Percentiles rank a stretch among this genome's conserved stretches.
Conservation (phyloP, 1,140 invertebrate genomes). For the Aphelenchoides besseyi region DNA sequence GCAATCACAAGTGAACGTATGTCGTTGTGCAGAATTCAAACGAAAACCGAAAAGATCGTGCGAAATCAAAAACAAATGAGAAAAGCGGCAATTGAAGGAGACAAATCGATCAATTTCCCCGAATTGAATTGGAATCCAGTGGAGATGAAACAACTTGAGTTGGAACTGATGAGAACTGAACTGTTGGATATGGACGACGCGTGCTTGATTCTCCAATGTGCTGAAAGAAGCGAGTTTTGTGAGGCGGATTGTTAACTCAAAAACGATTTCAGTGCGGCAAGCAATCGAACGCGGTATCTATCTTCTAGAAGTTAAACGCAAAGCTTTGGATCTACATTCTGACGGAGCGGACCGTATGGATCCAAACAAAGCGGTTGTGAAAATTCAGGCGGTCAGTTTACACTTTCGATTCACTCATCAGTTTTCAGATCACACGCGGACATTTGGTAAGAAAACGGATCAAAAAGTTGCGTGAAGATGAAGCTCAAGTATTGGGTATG, state of each 20-base stretch:
- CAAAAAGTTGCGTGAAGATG: conserved; percentile 4
- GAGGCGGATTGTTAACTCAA: neutral
- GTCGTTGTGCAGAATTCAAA: neutral
- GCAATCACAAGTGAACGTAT: neutral
- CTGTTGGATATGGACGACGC: conserved; percentile 12
- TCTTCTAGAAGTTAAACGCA: neutral
- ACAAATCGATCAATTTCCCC: neutral
- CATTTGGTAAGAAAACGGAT: neutral
- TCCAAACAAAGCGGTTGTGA: neutral
- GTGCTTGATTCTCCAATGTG: conserved; percentile 1
- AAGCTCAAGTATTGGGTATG: neutral
- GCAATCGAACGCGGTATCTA: conserved; percentile 5
- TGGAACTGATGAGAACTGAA: neutral
- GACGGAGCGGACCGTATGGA: neutral
- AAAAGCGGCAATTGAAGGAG: neutral
- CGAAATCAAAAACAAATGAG: conserved; percentile 11
- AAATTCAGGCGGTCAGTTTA: neutral
- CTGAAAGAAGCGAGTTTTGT: neutral
- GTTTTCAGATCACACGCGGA: neutral
- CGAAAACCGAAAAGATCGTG: conserved; percentile 4
- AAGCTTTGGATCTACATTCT: conserved; percentile 1
- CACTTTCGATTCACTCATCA: neutral
- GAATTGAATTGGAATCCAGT: conserved; percentile 7
- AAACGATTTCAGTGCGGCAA: neutral
- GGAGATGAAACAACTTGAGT: neutral